Evolutionary conservation across 2,113 vertebrate species (phyloP).

Genomic region (Raja brachyura): DNA sequence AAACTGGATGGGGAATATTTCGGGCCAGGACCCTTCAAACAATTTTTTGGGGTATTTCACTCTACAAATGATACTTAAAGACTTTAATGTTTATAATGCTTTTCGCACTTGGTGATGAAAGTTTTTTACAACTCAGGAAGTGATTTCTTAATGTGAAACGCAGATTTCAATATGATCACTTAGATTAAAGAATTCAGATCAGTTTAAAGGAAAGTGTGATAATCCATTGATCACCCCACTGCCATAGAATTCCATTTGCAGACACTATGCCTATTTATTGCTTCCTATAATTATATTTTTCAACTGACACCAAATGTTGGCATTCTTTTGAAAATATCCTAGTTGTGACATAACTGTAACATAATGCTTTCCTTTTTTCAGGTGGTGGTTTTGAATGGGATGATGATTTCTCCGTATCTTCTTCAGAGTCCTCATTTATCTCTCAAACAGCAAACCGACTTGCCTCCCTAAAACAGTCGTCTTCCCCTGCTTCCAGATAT

Average conservation of each 20-base stretch:
- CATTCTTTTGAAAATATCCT: not conserved
- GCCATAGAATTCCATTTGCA: not conserved
- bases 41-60: not conserved
- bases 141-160: not conserved
- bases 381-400: slow-evolving; percentile 92
- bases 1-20: too few species aligned
- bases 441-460: slow-evolving; percentile 64
- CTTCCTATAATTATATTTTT: not conserved
- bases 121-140: not conserved
- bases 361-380: slow-evolving; percentile 44
- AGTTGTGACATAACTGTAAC: not conserved
- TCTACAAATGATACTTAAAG: not conserved
- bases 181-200: not conserved
- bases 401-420: slow-evolving; percentile 72
- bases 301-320: not conserved
- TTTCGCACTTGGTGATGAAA: not conserved
- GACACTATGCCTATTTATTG: not conserved
- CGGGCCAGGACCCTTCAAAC: too few species aligned
- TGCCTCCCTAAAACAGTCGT: slow-evolving; percentile 55
- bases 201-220: not conserved
- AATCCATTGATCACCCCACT: not conserved
- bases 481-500: slow-evolving; percentile 62
- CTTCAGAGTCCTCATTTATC: slow-evolving; percentile 68
- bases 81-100: not conserved
- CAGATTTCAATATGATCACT: not conserved